Evolutionary conservation across 2,888 invertebrate genomes (phyloP), one percentile per base, ranked within the genome.

Genomic region (Pachymerium ferrugineum): DNA sequence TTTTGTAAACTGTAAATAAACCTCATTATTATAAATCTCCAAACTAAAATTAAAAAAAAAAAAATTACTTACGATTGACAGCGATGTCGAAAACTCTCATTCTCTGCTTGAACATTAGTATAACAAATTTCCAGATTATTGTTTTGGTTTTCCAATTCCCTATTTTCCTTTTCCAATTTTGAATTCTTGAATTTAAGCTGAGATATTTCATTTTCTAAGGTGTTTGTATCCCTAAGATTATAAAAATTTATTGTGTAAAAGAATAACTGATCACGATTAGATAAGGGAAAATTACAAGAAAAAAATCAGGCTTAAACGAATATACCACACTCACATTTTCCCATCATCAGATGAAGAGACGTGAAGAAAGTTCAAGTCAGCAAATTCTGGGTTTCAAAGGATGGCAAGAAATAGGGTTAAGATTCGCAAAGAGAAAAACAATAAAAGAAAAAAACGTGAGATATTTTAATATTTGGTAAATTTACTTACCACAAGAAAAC

Each of bases 171-270:
- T n/a, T 67, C 71, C 6, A 74, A 19, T 72, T 67, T 72, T 5
- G 62, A 28, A 38, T 74, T 72, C 25, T 67, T 28, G 19, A 67
- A 74, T 38, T 72, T 47, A 5, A 74, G 42, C 28, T 74, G 71
- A 16, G 72, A 31, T 28, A 35, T 72, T 68, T 74, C 74, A 30
- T 47, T 30, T 22, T 30, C 1, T n/a, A 74, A 38, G 8, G 12
- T 35, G 14, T 70, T 19, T 19, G 70, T 16, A 35, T 70, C 35
- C 68, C 68, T 68, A 22, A 14, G 35, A 8, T 35, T 10, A 35
- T 35, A n/a, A n/a, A n/a, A n/a, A n/a, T n/a, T n/a, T n/a, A n/a
- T n/a, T n/a, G n/a, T n/a, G n/a, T n/a, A n/a, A n/a, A n/a, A n/a
- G n/a, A n/a, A n/a, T n/a, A n/a, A n/a, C n/a, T n/a, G n/a, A n/a